Base-by-base conservation (phyloP, 2,797 vertebrate species). In the Sebastes iracundus region DNA sequence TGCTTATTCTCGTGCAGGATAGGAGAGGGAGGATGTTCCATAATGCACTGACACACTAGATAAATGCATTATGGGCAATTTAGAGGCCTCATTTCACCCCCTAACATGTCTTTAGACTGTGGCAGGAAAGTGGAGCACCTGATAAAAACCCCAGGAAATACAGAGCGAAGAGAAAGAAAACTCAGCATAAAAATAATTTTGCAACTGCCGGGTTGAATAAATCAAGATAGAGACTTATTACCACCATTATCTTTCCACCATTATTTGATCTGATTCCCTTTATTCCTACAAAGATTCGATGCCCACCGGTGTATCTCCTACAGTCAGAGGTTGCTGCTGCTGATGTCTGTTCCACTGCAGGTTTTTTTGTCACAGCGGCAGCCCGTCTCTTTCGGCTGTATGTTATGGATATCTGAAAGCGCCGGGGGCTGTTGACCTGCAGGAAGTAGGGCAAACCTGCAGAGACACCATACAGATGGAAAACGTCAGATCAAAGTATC, bases 361-460 rank as follows among this genome's bases (percentile, higher is more conserved):
- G 56, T 28, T 52, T 10, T 10, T 77, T 76, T 77, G 46, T 79
- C 72, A 60, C 52, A 67, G 70, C 79, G 65, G 35, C 69, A 67
- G 63, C 60, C 63, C 23, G 10, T 28, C 64, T 69, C 55, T 63
- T 16, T 18, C 9, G 6, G 16, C 38, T 76, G 25, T 62, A 46
- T 46, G 67, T 42, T 38, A 33, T 16, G 64, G 53, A 52, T 25
- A 59, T 72, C 56, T 72, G 72, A 82, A 75, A 66, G 9, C 60
- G 22, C 42, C 23, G 1, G 42, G 25, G 74, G 46, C 22, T 28
- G 62, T 80, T 74, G 77, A 81, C 58, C 83, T 81, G 55, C 68
- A 80, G 38, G 72, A 85, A 86, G 46, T 81, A 55, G 78, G 75
- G 2, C 77, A 86, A 81, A 85, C 78, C 78, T 87, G 80, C 78